phyloP scores from a whole-genome alignment of 2,797 vertebrate species.

The Graptemys geographica region DNA sequence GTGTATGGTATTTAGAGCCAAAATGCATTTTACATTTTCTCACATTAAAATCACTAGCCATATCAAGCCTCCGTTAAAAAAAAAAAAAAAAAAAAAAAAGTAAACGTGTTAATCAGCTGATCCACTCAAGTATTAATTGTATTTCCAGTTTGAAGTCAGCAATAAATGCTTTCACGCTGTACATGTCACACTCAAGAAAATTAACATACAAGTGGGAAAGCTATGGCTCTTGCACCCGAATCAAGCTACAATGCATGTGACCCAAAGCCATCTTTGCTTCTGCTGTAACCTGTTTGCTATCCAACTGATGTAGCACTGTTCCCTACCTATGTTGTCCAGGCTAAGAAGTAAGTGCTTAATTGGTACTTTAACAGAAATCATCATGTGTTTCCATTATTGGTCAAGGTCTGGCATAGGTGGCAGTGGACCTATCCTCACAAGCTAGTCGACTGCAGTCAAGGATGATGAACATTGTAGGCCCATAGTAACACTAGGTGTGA shows the following conservation, averaged over 20 bases:
- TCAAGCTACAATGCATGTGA: not conserved
- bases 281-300: not conserved
- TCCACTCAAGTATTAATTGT: not conserved
- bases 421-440: not conserved
- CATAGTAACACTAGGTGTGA: not conserved
- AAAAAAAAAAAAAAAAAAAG: no score
- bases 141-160: not conserved
- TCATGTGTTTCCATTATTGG: no score
- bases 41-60: not conserved
- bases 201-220: not conserved
- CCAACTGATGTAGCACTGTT: no score
- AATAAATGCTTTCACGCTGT: not conserved
- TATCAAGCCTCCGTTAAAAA: not conserved
- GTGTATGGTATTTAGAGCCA: not conserved
- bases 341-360: no score
- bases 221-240: not conserved
- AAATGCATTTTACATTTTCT: not conserved
- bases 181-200: not conserved
- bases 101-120: not conserved
- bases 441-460: no score
- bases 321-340: no score
- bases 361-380: no score
- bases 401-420: no score
- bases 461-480: no score
- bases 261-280: not conserved